Evolutionary conservation across 2,888 invertebrate genomes (phyloP).

Genomic region (Caenorhabditis sulstoni): DNA sequence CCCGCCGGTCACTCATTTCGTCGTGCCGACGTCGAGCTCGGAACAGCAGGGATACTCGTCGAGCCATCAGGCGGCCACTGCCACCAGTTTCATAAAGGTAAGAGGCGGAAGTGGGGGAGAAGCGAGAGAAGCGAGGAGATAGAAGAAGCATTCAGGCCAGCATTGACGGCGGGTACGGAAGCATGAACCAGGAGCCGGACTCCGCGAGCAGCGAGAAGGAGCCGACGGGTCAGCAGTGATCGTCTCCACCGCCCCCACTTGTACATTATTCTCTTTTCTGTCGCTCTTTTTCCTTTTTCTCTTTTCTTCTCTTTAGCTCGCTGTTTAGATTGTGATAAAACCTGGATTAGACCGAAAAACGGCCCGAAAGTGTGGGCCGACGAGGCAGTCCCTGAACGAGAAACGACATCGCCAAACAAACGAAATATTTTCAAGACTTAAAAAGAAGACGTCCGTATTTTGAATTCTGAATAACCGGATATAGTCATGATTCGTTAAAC

Average conservation of each 20-base stretch:
- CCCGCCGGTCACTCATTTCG: slow-evolving; percentile 41
- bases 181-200: slow-evolving; percentile 65
- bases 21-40: slow-evolving; percentile 11
- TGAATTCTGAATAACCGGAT: slow-evolving; percentile 8
- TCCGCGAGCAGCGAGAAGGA: slow-evolving; percentile 22
- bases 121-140: too few relatives aligned
- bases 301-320: slow-evolving; percentile 4
- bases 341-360: too few relatives aligned
- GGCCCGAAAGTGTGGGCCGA: too few relatives aligned
- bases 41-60: slow-evolving; percentile 39
- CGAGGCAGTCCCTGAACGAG: too few relatives aligned
- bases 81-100: slow-evolving; percentile 58
- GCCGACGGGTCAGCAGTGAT: slow-evolving; percentile 6
- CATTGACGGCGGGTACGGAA: slow-evolving; percentile 66
- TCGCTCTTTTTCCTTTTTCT: neutral
- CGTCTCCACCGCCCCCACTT: neutral
- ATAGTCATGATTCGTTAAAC: slow-evolving; percentile 33
- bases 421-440: neutral
- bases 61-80: slow-evolving; percentile 43
- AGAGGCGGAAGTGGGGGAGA: too few relatives aligned
- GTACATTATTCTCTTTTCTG: slow-evolving; percentile 5
- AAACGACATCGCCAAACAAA: slow-evolving; percentile 47
- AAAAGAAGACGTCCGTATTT: too few relatives aligned
- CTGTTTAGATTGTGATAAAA: slow-evolving; percentile 50
- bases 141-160: slow-evolving; percentile 48